Conservation (phyloP, 2,797 vertebrate genomes). For the Merluccius polli region DNA sequence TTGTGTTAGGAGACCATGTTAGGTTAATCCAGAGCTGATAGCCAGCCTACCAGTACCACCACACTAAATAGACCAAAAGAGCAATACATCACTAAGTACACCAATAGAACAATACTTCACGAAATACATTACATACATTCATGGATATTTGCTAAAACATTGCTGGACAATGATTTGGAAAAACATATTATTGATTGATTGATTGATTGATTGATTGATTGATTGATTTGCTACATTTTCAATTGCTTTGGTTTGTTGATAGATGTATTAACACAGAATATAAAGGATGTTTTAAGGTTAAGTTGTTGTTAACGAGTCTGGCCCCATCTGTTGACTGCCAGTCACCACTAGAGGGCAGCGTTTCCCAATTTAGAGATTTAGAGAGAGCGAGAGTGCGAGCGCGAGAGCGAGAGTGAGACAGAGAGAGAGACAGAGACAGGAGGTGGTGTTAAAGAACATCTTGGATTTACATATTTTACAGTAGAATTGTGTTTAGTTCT, state of each 20-base stretch:
- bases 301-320: not conserved
- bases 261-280: not conserved
- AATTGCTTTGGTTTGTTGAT: constrained; percentile 11
- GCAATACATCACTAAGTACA: not conserved
- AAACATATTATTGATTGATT: no score
- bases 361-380: not conserved
- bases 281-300: not conserved
- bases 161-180: constrained; percentile 59
- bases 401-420: no score
- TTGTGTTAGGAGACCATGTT: not conserved
- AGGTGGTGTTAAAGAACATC: not conserved
- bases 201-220: constrained; percentile 32
- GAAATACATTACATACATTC: constrained; percentile 12
- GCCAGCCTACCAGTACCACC: not conserved
- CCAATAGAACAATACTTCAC: constrained; percentile 20
- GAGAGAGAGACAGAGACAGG: not conserved
- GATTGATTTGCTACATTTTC: not conserved
- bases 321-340: no score
- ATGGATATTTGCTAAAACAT: constrained; percentile 36
- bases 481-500: not conserved
- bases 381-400: not conserved
- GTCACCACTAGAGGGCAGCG: not conserved
- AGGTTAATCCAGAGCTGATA: not conserved
- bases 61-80: not conserved
- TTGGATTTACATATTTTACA: not conserved